These are phyloP conservation scores for Drosophila melanosoma DNA, from an alignment of 2,888 invertebrate species.

Conservation along the genomic window DNA sequence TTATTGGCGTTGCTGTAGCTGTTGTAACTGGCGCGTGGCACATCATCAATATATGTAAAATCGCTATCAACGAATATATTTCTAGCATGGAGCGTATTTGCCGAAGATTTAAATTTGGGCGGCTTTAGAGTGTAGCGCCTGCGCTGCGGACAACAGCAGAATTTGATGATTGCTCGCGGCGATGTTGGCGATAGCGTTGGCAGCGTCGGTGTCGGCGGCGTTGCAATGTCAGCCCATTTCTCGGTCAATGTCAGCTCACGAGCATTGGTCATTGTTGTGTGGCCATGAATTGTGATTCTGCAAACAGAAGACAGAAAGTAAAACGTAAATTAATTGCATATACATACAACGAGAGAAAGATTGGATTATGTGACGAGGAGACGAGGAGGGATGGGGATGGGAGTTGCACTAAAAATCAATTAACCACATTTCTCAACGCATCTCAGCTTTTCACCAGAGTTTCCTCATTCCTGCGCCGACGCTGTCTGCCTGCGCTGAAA, in stretches of 20 bases:
- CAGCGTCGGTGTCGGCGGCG: conserved; percentile 70
- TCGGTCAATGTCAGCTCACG: conserved; percentile 83
- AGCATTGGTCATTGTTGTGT: conserved; percentile 83
- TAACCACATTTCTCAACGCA: conserved; percentile 79
- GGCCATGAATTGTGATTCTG: conserved; percentile 84
- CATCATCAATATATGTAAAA: conserved; percentile 83
- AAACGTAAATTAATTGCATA: conserved; percentile 25
- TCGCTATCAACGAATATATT: conserved; percentile 82
- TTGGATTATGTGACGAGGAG: background rate
- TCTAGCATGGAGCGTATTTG: conserved; percentile 76
- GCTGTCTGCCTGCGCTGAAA: conserved; percentile 57
- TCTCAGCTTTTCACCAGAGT: conserved; percentile 76
- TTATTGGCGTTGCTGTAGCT: too few species aligned
- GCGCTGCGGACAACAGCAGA: conserved; percentile 82
- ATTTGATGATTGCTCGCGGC: conserved; percentile 80
- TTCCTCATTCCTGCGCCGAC: conserved; percentile 76
- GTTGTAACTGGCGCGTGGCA: conserved; percentile 63
- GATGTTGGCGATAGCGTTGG: conserved; percentile 81
- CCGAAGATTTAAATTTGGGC: conserved; percentile 64
- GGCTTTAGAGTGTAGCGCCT: conserved; percentile 82
- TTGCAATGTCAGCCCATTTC: conserved; percentile 83
- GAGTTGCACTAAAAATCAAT: conserved; percentile 64
- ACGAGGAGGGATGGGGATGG: background rate
- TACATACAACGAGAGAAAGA: background rate
- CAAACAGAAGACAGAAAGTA: conserved; percentile 27